Conservation (phyloP, 2,888 invertebrate genomes). For the Pollenia angustigena region DNA sequence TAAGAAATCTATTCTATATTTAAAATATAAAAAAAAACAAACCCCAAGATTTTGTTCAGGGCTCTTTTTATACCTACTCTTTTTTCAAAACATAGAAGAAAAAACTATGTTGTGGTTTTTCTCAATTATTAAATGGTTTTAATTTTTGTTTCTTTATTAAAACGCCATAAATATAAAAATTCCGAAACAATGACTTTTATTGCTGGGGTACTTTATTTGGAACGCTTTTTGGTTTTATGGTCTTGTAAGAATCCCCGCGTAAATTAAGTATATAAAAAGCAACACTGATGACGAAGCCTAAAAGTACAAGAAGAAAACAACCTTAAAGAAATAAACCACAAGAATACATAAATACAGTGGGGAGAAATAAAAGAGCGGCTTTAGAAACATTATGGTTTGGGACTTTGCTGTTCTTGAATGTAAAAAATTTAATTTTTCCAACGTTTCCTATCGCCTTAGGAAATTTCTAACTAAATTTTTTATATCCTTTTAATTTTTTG, state of each 20-base stretch:
- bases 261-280: slow-evolving; percentile 24
- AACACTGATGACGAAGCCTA: slow-evolving; percentile 59
- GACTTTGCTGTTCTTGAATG: no score
- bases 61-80: slow-evolving; percentile 2
- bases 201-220: slow-evolving; percentile 35
- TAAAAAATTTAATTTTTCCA: no score
- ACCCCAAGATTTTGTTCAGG: slow-evolving; percentile 43
- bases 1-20: slow-evolving; percentile 29
- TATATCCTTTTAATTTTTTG: no score
- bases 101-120: slow-evolving; percentile 67
- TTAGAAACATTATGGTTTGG: no score
- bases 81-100: background rate
- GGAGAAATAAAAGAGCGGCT: background rate
- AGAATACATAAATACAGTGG: slow-evolving; percentile 11
- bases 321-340: slow-evolving; percentile 54
- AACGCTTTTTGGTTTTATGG: slow-evolving; percentile 50
- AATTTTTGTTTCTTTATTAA: slow-evolving; percentile 42
- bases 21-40: background rate
- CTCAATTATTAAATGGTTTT: background rate
- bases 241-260: slow-evolving; percentile 22
- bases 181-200: slow-evolving; percentile 57
- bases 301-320: slow-evolving; percentile 28
- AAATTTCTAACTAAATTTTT: no score
- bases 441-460: no score
- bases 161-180: slow-evolving; percentile 63